These are phyloP conservation scores for Cavia aperea DNA, from an alignment of 2,113 vertebrate species.

Conservation along the genomic window DNA sequence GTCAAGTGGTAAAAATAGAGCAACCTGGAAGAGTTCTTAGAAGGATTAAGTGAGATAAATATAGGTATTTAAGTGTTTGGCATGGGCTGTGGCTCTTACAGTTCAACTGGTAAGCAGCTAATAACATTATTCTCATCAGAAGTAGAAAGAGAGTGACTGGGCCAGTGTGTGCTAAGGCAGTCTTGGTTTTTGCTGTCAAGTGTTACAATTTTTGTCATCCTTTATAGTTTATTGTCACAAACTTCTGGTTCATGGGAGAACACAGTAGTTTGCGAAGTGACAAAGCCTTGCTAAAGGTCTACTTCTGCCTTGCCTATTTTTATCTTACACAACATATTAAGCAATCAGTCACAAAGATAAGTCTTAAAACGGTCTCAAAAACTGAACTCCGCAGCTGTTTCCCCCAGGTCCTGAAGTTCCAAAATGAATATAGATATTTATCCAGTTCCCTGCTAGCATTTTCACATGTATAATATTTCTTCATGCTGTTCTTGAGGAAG, in stretches of 20 bases:
- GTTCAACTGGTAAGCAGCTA: background rate
- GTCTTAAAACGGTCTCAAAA: slow-evolving; percentile 29
- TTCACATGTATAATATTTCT: slow-evolving; percentile 46
- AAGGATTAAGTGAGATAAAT: slow-evolving; percentile 20
- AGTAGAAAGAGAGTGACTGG: background rate
- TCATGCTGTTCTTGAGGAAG: slow-evolving; percentile 37
- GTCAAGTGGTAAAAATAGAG: background rate
- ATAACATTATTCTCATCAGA: background rate
- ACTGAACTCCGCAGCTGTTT: background rate
- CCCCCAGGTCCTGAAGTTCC: background rate
- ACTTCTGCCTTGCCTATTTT: background rate
- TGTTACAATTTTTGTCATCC: background rate
- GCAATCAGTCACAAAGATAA: background rate
- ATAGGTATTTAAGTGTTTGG: background rate
- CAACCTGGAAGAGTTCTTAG: background rate
- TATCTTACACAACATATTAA: background rate
- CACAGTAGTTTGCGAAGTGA: background rate
- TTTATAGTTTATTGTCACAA: background rate
- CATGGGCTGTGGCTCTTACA: background rate
- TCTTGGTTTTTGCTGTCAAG: background rate
- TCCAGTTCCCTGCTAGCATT: background rate
- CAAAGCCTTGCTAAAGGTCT: slow-evolving; percentile 22
- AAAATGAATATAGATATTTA: background rate
- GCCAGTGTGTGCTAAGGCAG: background rate
- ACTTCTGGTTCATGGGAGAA: background rate